Conservation (phyloP, 2,113 vertebrate genomes). For the Gallinago undulata region DNA sequence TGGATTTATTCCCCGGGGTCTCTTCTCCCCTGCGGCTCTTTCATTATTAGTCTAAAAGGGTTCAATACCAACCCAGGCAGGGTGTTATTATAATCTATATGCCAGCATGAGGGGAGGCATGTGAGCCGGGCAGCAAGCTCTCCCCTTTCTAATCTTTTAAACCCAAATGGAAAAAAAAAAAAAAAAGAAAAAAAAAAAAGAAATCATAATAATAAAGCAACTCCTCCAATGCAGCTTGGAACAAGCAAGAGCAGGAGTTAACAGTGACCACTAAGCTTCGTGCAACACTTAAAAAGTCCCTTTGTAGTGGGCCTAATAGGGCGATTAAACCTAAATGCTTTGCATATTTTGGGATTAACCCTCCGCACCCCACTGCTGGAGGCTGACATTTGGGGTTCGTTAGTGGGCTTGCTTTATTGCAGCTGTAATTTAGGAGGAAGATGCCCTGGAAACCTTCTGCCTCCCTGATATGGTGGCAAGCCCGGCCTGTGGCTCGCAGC, state of each 20-base stretch:
- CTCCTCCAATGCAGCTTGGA: neutral
- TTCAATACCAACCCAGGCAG: neutral
- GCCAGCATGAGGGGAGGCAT: slow-evolving; percentile 45
- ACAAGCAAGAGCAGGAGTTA: slow-evolving; percentile 36
- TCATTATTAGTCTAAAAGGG: neutral
- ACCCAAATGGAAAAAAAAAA: slow-evolving; percentile 22
- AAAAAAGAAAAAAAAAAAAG: no score
- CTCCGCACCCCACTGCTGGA: neutral
- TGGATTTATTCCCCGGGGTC: neutral
- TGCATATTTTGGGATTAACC: slow-evolving; percentile 64
- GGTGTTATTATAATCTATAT: slow-evolving; percentile 58
- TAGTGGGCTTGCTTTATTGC: neutral
- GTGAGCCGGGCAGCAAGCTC: slow-evolving; percentile 1
- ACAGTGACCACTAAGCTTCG: neutral
- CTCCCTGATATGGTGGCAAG: accelerated
- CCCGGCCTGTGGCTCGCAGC: accelerated
- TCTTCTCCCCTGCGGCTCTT: slow-evolving; percentile 2
- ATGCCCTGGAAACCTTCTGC: neutral
- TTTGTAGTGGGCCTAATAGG: slow-evolving; percentile 43
- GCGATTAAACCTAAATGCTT: slow-evolving; percentile 58
- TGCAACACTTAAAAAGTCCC: slow-evolving; percentile 47
- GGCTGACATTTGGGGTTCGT: neutral
- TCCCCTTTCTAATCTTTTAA: slow-evolving; percentile 57
- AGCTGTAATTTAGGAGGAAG: neutral
- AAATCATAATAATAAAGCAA: neutral